Evolutionary conservation across 2,797 vertebrate species (phyloP).

Genomic region (Anabacerthia variegaticeps): DNA sequence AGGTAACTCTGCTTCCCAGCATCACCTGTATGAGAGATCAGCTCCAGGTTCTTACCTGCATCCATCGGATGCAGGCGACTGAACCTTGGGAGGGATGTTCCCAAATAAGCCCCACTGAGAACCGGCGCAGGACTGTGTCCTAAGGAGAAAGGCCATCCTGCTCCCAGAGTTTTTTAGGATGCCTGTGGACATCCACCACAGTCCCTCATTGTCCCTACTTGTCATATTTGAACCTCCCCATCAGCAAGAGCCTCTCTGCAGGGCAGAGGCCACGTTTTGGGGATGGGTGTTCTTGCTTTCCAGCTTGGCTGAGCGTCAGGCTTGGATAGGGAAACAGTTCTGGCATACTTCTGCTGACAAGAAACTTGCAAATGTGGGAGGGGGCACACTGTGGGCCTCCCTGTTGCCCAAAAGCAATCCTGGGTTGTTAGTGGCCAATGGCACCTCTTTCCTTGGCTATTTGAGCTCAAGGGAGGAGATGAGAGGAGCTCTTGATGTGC

Average conservation of each 20-base stretch:
- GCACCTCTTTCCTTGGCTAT: neutral
- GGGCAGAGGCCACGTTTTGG: neutral
- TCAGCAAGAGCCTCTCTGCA: neutral
- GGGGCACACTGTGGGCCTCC: neutral
- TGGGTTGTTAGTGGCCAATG: neutral
- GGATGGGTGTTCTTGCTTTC: neutral
- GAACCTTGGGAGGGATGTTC: neutral
- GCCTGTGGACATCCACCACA: neutral
- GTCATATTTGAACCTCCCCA: neutral
- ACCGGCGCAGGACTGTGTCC: rapidly evolving
- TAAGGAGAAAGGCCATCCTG: neutral
- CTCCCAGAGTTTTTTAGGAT: neutral
- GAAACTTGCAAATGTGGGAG: neutral
- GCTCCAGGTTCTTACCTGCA: neutral
- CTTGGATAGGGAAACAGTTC: neutral
- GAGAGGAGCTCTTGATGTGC: neutral
- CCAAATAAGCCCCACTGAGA: neutral
- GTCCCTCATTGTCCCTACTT: neutral
- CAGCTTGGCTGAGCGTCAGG: neutral
- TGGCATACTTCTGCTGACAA: neutral
- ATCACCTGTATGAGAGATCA: neutral
- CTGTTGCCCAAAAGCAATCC: neutral
- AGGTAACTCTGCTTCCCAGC: neutral
- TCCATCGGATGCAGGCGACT: neutral
- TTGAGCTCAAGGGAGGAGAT: neutral